Conservation (phyloP, 35 echinoderm and acorn worm species). For the Stichopus chloronotus region DNA sequence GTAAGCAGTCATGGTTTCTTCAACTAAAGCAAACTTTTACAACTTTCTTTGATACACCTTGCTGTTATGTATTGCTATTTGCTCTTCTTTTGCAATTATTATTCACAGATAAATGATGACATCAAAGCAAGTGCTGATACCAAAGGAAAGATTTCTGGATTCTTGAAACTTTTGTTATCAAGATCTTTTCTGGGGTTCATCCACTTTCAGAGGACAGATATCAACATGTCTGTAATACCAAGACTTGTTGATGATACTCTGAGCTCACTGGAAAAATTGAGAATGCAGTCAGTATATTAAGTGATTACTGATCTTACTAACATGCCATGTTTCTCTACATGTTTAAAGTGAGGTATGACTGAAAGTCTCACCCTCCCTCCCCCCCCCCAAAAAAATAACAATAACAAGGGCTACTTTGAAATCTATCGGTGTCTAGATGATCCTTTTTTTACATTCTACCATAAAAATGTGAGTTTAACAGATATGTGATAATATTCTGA, state of each 20-base stretch:
- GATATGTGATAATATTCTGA: too few relatives aligned
- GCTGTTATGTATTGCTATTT: not conserved
- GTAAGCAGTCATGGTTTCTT: not conserved
- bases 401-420: too few relatives aligned
- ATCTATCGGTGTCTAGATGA: too few relatives aligned
- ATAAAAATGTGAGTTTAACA: too few relatives aligned
- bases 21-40: not conserved
- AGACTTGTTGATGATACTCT: not conserved
- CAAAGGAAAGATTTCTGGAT: not conserved
- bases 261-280: constrained; percentile 5
- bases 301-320: too few relatives aligned
- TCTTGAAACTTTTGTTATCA: constrained; percentile 19
- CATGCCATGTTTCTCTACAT: too few relatives aligned
- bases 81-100: not conserved
- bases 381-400: too few relatives aligned
- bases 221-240: not conserved
- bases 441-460: too few relatives aligned
- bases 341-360: too few relatives aligned
- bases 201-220: constrained; percentile 24
- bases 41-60: not conserved
- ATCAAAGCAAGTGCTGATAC: constrained; percentile 2
- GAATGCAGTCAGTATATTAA: not conserved
- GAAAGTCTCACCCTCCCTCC: too few relatives aligned
- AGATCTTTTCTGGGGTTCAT: not conserved
- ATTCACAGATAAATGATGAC: not conserved